Conservation (phyloP, 2,888 invertebrate genomes). For the Dasysyrphus albostriatus region DNA sequence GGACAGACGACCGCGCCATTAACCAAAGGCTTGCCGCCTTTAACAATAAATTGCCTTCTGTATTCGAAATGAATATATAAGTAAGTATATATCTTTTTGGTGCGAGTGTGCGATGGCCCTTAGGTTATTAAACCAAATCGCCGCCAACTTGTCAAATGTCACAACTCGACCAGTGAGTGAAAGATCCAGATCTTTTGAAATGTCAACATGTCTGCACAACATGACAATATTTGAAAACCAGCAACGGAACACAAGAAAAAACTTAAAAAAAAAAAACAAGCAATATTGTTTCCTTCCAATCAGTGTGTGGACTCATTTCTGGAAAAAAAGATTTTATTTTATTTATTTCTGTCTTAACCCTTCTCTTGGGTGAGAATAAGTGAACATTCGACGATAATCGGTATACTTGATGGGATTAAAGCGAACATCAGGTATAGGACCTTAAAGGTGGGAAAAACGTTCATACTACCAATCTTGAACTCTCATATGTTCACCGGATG, state of each 20-base stretch:
- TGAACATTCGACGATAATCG: constrained; percentile 21
- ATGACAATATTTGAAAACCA: constrained; percentile 62
- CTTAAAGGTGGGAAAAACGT: constrained; percentile 31
- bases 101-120: constrained; percentile 47
- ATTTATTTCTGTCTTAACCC: neutral
- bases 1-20: neutral
- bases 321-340: neutral
- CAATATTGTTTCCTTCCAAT: constrained; percentile 21
- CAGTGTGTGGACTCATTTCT: constrained; percentile 29
- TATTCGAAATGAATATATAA: neutral
- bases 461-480: constrained; percentile 30
- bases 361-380: neutral
- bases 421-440: constrained; percentile 15
- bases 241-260: neutral
- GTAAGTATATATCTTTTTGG: constrained; percentile 1
- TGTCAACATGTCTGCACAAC: constrained; percentile 71
- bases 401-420: constrained; percentile 10
- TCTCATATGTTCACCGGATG: constrained; percentile 67
- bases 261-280: constrained; percentile 1
- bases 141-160: constrained; percentile 76
- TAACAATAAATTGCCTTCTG: constrained; percentile 34
- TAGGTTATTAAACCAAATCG: constrained; percentile 75
- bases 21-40: constrained; percentile 64
- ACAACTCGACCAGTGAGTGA: constrained; percentile 68
- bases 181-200: constrained; percentile 76